Evolutionary conservation across 2,113 vertebrate species (phyloP), one percentile per base, ranked within the genome.

Genomic region (Chrysemys picta): DNA sequence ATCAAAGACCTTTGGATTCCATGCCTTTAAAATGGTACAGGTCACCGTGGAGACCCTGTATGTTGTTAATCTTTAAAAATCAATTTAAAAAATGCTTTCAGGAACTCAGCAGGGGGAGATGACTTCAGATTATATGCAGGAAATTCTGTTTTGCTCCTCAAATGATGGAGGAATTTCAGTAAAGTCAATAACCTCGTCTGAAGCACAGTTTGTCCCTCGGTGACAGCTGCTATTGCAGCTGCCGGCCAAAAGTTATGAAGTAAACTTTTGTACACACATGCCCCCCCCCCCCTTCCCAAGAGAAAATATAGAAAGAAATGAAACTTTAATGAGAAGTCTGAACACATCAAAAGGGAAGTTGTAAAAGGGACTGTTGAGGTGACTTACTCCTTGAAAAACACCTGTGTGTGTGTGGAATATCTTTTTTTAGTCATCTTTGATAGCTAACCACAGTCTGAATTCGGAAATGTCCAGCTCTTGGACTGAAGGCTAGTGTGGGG

Each of bases 361-460:
- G 93, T 95, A 94, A 96, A 96, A 94, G 88, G 96, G 96, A 86
- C 91, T 90, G 95, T 96, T 94, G 92, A 93, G 92, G 94, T 97
- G 87, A 93, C 94, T 97, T 95, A 92, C 80, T 96, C 91, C 96
- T 96, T 89, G 57, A 93, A 72, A 47, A 45, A 42, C 50, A 7
- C 52, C 52, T 13, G 8, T 85, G 79, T 13, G 8, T 85, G 79
- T 92, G 84, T 94, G 81, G 88, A 95, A 53, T 95, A 90, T 92
- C 94, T 97, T 95, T 95, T 97, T 98, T 96, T 91, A 94, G 94
- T 90, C 89, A 89, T 87, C 94, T 97, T 96, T 94, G 96, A 96
- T 96, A 95, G 93, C 76, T 87, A 54, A 93, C 91, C 81, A 0
- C 94, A 96, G 89, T 47, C 93, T 96, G 92, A 89, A 57, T 90